These are phyloP conservation scores for Drosophila mojavensis DNA, from an alignment of 1,140 invertebrate genomes.

Conservation along the genomic window DNA sequence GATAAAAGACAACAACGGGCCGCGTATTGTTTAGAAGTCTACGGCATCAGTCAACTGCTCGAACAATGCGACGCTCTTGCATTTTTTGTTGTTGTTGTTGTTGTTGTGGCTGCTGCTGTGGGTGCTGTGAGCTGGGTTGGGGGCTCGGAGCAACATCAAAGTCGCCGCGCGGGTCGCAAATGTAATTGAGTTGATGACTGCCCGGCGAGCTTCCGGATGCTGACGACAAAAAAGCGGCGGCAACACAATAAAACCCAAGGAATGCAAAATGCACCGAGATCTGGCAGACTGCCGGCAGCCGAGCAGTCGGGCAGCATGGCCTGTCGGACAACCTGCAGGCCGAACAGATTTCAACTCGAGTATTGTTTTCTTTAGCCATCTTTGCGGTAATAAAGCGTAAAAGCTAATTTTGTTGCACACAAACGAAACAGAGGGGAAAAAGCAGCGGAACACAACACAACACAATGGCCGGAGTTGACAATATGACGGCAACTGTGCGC, in stretches of 20 bases:
- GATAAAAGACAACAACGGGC: conserved; percentile 67
- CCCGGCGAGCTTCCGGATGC: conserved; percentile 68
- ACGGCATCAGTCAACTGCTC: conserved; percentile 37
- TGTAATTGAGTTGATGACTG: conserved; percentile 79
- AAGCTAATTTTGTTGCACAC: conserved; percentile 67
- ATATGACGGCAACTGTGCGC: conserved; percentile 33
- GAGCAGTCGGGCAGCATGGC: not conserved
- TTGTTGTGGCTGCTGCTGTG: conserved; percentile 45
- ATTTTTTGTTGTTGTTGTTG: conserved; percentile 53
- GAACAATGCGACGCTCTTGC: conserved; percentile 51
- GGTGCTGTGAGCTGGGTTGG: not conserved
- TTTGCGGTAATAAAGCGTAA: conserved; percentile 77
- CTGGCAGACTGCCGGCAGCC: not conserved
- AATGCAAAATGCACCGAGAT: conserved; percentile 23
- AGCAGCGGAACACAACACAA: conserved; percentile 11
- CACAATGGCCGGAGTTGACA: conserved; percentile 38
- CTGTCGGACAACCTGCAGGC: not conserved
- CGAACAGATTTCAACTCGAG: conserved; percentile 51
- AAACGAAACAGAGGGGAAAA: conserved; percentile 6
- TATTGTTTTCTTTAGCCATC: conserved; percentile 72
- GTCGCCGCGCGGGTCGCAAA: conserved; percentile 56
- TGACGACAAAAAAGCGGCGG: conserved; percentile 57
- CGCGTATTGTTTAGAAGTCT: conserved; percentile 69
- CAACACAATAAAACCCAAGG: conserved; percentile 27
- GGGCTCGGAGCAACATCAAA: conserved; percentile 24